These are phyloP conservation scores for Solea senegalensis DNA, from an alignment of 2,113 vertebrate species.

Conservation along the genomic window DNA sequence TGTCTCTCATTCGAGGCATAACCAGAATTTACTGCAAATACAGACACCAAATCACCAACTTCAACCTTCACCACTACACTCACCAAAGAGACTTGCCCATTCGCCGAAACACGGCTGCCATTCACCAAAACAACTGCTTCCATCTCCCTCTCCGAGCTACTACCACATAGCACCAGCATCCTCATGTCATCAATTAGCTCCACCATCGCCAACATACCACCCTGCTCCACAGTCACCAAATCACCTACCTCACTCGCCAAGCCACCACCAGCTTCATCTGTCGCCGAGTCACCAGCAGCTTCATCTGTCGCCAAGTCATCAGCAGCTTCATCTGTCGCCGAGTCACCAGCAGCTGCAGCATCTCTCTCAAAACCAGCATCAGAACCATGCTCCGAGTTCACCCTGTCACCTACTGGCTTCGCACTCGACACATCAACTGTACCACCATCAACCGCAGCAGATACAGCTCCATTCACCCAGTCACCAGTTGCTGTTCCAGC, in stretches of 20 bases:
- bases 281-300: conserved; percentile 66
- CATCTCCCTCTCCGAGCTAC: conserved; percentile 73
- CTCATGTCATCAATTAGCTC: conserved; percentile 50
- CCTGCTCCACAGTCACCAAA: conserved; percentile 43
- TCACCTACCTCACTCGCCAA: conserved; percentile 51
- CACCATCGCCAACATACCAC: conserved; percentile 45
- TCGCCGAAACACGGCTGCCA: conserved; percentile 46
- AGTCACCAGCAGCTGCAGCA: conserved; percentile 65
- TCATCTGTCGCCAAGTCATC: conserved; percentile 57
- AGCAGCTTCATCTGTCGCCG: conserved; percentile 53
- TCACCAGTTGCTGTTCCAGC: conserved; percentile 53
- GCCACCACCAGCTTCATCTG: conserved; percentile 51
- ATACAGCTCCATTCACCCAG: conserved; percentile 47
- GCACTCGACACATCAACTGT: conserved; percentile 50
- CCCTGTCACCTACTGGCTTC: conserved; percentile 44
- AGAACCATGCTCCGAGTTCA: conserved; percentile 14
- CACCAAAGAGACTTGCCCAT: conserved; percentile 43
- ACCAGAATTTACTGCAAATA: conserved; percentile 72
- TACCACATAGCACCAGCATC: conserved; percentile 70
- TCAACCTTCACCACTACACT: conserved; percentile 54
- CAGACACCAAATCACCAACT: conserved; percentile 54
- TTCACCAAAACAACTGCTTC: conserved; percentile 57
- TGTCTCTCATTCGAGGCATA: conserved; percentile 62
- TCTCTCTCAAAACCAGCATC: conserved; percentile 45
- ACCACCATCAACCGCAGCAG: conserved; percentile 48